Evolutionary conservation across 2,888 invertebrate genomes (phyloP).

Genomic region (Venusia cambrica): DNA sequence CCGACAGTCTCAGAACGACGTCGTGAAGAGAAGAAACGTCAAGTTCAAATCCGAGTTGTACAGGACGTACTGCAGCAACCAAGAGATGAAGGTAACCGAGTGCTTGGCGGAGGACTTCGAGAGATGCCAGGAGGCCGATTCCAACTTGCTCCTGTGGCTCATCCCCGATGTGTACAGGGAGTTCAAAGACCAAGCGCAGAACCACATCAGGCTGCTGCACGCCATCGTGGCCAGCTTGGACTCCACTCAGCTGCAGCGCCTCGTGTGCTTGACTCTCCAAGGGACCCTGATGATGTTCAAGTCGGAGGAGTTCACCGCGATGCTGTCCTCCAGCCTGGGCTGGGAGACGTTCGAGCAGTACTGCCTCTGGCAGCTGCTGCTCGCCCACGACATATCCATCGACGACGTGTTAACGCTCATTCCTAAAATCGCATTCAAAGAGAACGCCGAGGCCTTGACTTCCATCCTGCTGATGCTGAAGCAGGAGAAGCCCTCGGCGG

Average conservation of each 20-base stretch:
- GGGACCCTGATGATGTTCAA: slow-evolving; percentile 92
- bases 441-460: slow-evolving; percentile 95
- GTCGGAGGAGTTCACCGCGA: slow-evolving; percentile 86
- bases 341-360: slow-evolving; percentile 99
- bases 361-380: slow-evolving; percentile 97
- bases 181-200: slow-evolving; percentile 92
- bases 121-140: slow-evolving; percentile 94
- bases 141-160: slow-evolving; percentile 93
- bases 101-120: slow-evolving; percentile 91
- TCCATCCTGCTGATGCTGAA: slow-evolving; percentile 94
- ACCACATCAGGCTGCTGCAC: slow-evolving; percentile 93
- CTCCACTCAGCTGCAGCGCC: slow-evolving; percentile 92
- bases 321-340: slow-evolving; percentile 90
- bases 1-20: slow-evolving; percentile 67
- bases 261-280: slow-evolving; percentile 95
- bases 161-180: slow-evolving; percentile 95
- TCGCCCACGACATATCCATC: slow-evolving; percentile 96
- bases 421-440: slow-evolving; percentile 88
- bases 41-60: slow-evolving; percentile 92
- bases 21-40: slow-evolving; percentile 77
- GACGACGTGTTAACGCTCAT: slow-evolving; percentile 90
- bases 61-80: slow-evolving; percentile 91
- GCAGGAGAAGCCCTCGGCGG: slow-evolving; percentile 93
- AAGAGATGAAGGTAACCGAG: slow-evolving; percentile 87
- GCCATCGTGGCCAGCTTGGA: slow-evolving; percentile 95